A percentile compares a stretch with the other conserved stretches of the same genome.
Conservation (phyloP, 2,113 vertebrate species). For the Hirundichthys speculiger region DNA sequence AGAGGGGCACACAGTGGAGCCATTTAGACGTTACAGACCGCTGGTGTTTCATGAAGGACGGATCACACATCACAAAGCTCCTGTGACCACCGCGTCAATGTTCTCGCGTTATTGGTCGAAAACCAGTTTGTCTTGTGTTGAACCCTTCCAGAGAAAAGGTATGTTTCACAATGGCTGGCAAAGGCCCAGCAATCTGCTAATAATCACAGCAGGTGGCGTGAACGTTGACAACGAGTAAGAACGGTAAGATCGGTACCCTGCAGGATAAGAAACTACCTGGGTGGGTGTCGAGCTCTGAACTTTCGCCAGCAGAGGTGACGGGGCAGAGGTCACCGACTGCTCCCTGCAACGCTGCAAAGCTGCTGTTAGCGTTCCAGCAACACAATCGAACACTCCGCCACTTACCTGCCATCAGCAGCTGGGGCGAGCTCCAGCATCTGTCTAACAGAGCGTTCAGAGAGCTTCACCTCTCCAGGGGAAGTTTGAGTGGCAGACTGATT, state of each 20-base stretch:
- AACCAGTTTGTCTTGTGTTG: conserved; percentile 51
- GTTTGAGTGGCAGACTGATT: conserved; percentile 66
- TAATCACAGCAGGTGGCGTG: conserved; percentile 44
- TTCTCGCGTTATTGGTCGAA: conserved; percentile 27
- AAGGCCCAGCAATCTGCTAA: conserved; percentile 39
- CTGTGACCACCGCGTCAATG: conserved; percentile 24
- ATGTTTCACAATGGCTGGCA: conserved; percentile 18
- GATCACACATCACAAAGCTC: conserved; percentile 46
- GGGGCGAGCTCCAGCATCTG: conserved; percentile 60
- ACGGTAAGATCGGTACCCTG: conserved; percentile 8
- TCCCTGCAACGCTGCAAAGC: conserved; percentile 27
- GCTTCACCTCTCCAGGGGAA: conserved; percentile 45
- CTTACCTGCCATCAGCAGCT: conserved; percentile 66
- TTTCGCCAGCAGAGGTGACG: conserved; percentile 6
- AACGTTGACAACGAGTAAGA: conserved; percentile 1
- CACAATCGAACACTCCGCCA: conserved; percentile 56
- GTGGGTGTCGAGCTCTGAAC: conserved; percentile 26
- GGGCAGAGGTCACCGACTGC: conserved; percentile 40
- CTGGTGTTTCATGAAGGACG: conserved; percentile 41
- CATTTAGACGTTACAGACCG: conserved; percentile 63
- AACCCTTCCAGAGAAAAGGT: too few relatives aligned
- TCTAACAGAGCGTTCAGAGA: conserved; percentile 73
- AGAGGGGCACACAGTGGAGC: conserved; percentile 40
- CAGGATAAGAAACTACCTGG: not conserved
- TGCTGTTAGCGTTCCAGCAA: conserved; percentile 35